Evolutionary conservation across 2,888 invertebrate species (phyloP), one percentile per base, ranked within the genome.

Genomic region (Nematopogon swammerdamellus): DNA sequence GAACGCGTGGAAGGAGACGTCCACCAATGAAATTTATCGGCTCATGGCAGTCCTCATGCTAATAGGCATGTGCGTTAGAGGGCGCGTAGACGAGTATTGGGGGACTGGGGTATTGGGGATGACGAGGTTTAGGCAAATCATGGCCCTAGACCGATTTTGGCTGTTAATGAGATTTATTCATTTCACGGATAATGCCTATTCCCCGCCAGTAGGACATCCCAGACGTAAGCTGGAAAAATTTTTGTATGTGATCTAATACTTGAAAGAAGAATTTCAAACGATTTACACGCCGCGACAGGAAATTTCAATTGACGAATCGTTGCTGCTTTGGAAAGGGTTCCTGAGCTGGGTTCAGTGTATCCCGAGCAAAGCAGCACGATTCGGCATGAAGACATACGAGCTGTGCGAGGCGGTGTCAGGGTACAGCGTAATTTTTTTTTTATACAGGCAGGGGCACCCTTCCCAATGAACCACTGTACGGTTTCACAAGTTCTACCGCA

Each of bases 361-460:
- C 43, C 47, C 45, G 42, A 57, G 56, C 19, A 59, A 58, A 54
- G 49, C 56, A 49, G 55, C 59, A 30, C 46, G 56, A 19, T 50
- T 50, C 36, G 52, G 50, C 3, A 50, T 52, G 20, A 52, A 52
- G 44, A 46, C n/a, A 10, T 52, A 49, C 18, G 49, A 49, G 30
- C 46, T 52, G 16, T 52, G 52, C 36, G 50, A 52, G 44, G 16
- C 45, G 19, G 16, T 18, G n/a, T 44, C 44, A 17, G 52, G 52
- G 8, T 52, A 52, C 42, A 42, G 47, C n/a, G 18, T 47, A n/a
- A 30, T 49, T 30, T 42, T 49, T 49, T 45, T n/a, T 52, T 29
- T 52, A 50, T 45, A 44, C 51, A 4, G 51, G 51, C 10, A 46
- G 36, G 42, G 45, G 44, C 18, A 50, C 48, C 3, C 5, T n/a